Percentiles rank a stretch among this genome's conserved stretches.
Conservation (phyloP, 2,888 invertebrate genomes). For the Drosophila picticornis region DNA sequence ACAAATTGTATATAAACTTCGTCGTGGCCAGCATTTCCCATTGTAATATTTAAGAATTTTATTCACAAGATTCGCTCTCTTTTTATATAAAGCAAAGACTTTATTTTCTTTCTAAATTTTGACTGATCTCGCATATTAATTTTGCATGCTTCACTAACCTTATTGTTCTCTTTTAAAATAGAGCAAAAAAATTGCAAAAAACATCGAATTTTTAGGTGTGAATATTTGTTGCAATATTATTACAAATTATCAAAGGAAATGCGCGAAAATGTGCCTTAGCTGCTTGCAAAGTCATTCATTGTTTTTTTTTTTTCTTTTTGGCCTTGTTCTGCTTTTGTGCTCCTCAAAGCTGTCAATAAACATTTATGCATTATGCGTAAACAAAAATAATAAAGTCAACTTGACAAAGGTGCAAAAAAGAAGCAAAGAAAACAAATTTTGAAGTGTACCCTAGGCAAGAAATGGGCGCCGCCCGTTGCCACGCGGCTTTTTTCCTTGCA, state of each 20-base stretch:
- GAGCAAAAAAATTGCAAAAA: not conserved
- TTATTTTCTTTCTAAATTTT: not conserved
- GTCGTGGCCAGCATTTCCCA: not conserved
- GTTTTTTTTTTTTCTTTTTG: not conserved
- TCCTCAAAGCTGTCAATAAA: constrained; percentile 70
- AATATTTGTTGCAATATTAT: not conserved
- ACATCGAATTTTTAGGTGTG: constrained; percentile 8
- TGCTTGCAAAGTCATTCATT: constrained; percentile 6
- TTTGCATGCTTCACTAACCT: constrained; percentile 1
- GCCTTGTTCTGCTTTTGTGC: constrained; percentile 6
- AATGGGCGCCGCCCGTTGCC: constrained; percentile 47
- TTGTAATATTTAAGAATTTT: no score
- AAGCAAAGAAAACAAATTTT: constrained; percentile 50
- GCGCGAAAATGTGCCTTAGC: constrained; percentile 36
- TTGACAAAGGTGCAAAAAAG: constrained; percentile 42
- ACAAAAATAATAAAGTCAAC: constrained; percentile 75
- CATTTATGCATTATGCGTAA: constrained; percentile 65
- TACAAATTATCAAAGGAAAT: constrained; percentile 21
- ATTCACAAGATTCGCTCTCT: not conserved
- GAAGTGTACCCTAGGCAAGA: constrained; percentile 22
- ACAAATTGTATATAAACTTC: not conserved
- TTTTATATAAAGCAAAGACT: not conserved
- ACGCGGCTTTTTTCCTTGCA: constrained; percentile 52
- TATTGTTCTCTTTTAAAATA: not conserved
- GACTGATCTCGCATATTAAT: not conserved